Base-by-base conservation (phyloP, 2,113 vertebrate genomes). In the Narcine bancroftii region DNA sequence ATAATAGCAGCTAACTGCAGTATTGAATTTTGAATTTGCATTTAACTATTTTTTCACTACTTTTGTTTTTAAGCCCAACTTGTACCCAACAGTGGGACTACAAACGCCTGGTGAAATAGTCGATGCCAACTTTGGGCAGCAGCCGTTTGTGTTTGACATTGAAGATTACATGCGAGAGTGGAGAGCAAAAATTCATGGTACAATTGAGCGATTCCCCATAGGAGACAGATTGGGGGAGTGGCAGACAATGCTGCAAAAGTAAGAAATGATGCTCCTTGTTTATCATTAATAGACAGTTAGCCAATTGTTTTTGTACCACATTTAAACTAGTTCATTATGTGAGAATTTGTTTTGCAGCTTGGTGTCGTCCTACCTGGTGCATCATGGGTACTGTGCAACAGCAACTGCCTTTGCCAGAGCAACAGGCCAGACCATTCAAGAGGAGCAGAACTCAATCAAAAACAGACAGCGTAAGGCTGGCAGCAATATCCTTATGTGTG, bases 161-260 rank as follows among this genome's bases (percentile, higher is more conserved):
- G 98, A 99, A 95, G 98, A 99, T 96, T 99, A 99, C 96, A 99
- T 99, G 98, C 97, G 97, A 92, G 98, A 99, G 92, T 99, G 98
- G 98, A 95, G 97, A 93, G 97, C 97, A 7, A 99, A 99, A 97
- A 98, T 99, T 94, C 98, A 99, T 92, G 96, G 97, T 95, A 99
- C 98, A 95, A 99, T 99, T 92, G 97, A 98, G 53, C 96, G 97
- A 92, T 99, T 99, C 94, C 98, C 98, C 93, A 98, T 99, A 29
- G 98, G 97, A 94, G 98, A 98, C 95, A 96, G 97, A 93, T 96
- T 99, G 93, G 98, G 98, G 81, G 98, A 99, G 95, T 99, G 98
- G 98, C 98, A 99, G 95, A 96, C 97, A 13, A 98, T 99, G 94
- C 96, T 99, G 94, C 98, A 99, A 95, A 99, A 98, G 98, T 99